Evolutionary conservation across 2,113 vertebrate species (phyloP).

Genomic region (Erythrocercus mccallii): DNA sequence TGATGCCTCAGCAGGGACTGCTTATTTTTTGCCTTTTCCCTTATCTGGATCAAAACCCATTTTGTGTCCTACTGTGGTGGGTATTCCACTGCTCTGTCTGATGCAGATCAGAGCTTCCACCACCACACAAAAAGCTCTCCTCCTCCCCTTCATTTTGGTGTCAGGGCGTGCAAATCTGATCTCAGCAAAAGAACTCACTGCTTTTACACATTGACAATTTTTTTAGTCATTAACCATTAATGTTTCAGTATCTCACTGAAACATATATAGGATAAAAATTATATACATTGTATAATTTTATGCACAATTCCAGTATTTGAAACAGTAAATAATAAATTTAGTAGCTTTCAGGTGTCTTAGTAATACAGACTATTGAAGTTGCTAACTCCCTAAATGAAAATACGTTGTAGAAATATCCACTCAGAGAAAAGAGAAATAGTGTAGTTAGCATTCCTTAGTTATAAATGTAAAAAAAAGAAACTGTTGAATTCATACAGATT

Average conservation of each 20-base stretch:
- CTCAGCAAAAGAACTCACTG: neutral
- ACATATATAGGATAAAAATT: neutral
- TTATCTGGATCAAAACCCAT: neutral
- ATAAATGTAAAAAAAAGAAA: neutral
- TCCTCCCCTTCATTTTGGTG: neutral
- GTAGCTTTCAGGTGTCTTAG: neutral
- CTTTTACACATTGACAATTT: neutral
- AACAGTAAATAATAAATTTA: neutral
- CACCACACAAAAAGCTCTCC: neutral
- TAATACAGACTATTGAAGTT: neutral
- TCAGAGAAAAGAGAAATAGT: neutral
- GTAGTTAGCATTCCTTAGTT: neutral
- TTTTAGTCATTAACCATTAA: neutral
- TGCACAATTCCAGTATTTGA: neutral
- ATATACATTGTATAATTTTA: neutral
- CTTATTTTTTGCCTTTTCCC: neutral
- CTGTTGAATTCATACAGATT: neutral
- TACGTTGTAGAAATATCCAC: neutral
- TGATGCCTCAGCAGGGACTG: neutral
- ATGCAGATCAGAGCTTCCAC: neutral
- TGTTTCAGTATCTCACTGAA: neutral
- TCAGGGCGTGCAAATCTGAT: accelerated
- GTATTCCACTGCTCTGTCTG: neutral
- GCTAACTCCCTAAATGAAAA: neutral
- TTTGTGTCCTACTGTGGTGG: neutral